phyloP scores from a whole-genome alignment of 2,888 invertebrate species.

The Melanostoma scalare region DNA sequence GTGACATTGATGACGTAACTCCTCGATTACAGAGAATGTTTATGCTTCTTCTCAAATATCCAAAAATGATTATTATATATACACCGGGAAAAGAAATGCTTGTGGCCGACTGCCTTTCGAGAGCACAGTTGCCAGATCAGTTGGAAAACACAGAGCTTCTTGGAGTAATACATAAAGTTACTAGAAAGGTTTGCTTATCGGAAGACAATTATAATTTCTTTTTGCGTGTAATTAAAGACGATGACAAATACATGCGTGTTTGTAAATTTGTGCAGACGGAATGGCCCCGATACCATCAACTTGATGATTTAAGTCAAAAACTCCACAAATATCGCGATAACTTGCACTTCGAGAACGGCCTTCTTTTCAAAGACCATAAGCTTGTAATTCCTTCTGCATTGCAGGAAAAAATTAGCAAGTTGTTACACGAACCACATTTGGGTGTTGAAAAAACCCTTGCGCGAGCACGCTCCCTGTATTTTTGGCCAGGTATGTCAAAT shows the following conservation, averaged over 20 bases:
- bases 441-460: constrained; percentile 33
- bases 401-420: constrained; percentile 13
- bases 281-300: constrained; percentile 34
- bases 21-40: constrained; percentile 74
- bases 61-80: constrained; percentile 58
- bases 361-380: constrained; percentile 35
- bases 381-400: constrained; percentile 19
- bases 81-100: constrained; percentile 76
- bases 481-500: constrained; percentile 31
- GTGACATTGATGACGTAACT: constrained; percentile 74
- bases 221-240: background rate
- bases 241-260: constrained; percentile 9
- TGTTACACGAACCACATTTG: constrained; percentile 18
- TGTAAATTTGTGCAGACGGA: constrained; percentile 9
- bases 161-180: constrained; percentile 19
- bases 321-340: constrained; percentile 67
- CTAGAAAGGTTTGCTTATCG: constrained; percentile 8
- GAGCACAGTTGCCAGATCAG: constrained; percentile 66
- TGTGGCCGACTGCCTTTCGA: constrained; percentile 75
- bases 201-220: constrained; percentile 29
- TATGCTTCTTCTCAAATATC: constrained; percentile 74
- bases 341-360: constrained; percentile 31
- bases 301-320: constrained; percentile 17
- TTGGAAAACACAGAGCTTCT: constrained; percentile 34
- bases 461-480: constrained; percentile 17